phyloP scores from a whole-genome alignment of 1,140 invertebrate genomes.

The Trichonephila clavipes region DNA sequence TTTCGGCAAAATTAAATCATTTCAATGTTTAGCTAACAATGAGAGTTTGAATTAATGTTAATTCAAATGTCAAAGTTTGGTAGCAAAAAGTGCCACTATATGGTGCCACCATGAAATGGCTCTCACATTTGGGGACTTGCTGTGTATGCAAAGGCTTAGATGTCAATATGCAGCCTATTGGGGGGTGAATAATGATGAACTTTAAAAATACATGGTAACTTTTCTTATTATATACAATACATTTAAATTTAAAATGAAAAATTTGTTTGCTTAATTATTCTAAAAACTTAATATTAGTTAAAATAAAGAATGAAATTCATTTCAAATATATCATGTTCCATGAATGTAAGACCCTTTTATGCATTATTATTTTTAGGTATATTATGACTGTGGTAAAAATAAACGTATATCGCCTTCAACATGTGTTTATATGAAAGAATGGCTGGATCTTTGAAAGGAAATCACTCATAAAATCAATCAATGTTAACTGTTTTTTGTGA shows the following conservation, averaged over 20 bases:
- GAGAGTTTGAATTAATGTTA: too few species aligned
- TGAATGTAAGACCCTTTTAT: not conserved
- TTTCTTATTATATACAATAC: too few species aligned
- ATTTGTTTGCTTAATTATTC: not conserved
- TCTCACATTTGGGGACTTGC: too few species aligned
- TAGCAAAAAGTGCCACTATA: too few species aligned
- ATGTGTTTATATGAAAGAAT: slow-evolving; percentile 93
- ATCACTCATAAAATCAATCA: not conserved
- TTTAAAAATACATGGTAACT: too few species aligned
- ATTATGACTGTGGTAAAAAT: slow-evolving; percentile 87
- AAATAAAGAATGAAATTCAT: not conserved
- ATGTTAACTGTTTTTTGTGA: not conserved
- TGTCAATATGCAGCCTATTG: too few species aligned
- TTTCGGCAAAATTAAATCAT: too few species aligned
- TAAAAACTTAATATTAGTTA: not conserved
- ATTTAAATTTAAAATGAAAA: slow-evolving; percentile 82
- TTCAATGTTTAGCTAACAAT: too few species aligned
- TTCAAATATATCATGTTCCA: not conserved
- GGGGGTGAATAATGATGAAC: too few species aligned
- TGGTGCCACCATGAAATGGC: too few species aligned
- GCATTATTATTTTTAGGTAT: not conserved
- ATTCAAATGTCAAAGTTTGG: too few species aligned
- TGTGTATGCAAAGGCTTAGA: too few species aligned
- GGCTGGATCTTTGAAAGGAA: slow-evolving; percentile 84
- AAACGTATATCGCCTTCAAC: slow-evolving; percentile 90